A percentile compares a stretch with the other conserved stretches of the same genome.
Evolutionary conservation across 1,140 invertebrate genomes (phyloP).

Genomic region (Brachionus asplanchnoidis): DNA sequence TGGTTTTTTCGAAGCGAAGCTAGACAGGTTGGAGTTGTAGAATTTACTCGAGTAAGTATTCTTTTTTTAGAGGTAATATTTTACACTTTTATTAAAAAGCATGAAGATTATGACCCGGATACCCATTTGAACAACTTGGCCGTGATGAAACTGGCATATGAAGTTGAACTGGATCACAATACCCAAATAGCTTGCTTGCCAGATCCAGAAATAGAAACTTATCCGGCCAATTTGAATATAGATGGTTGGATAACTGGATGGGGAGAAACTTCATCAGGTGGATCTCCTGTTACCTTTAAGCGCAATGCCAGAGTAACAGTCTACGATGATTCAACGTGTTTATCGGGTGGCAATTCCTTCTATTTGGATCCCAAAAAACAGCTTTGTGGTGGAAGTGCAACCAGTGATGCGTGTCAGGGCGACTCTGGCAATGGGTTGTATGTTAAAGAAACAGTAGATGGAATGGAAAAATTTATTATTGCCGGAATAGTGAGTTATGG

Average conservation of each 20-base stretch:
- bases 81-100: background rate
- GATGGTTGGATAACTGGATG: slow-evolving; percentile 1
- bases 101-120: background rate
- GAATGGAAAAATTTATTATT: background rate
- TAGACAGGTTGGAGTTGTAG: background rate
- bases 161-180: background rate
- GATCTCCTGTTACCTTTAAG: background rate
- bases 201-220: background rate
- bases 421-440: background rate
- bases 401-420: background rate
- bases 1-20: background rate
- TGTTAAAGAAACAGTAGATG: slow-evolving; percentile 6
- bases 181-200: slow-evolving; percentile 20
- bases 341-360: background rate
- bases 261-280: background rate
- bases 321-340: background rate
- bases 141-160: background rate
- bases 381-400: background rate
- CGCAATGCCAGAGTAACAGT: background rate
- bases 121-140: background rate
- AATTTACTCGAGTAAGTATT: background rate
- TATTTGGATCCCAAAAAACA: background rate
- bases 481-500: background rate
- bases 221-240: background rate
- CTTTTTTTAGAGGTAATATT: background rate